phyloP scores from a whole-genome alignment of 2,797 vertebrate species.

The Pogoniulus pusillus region DNA sequence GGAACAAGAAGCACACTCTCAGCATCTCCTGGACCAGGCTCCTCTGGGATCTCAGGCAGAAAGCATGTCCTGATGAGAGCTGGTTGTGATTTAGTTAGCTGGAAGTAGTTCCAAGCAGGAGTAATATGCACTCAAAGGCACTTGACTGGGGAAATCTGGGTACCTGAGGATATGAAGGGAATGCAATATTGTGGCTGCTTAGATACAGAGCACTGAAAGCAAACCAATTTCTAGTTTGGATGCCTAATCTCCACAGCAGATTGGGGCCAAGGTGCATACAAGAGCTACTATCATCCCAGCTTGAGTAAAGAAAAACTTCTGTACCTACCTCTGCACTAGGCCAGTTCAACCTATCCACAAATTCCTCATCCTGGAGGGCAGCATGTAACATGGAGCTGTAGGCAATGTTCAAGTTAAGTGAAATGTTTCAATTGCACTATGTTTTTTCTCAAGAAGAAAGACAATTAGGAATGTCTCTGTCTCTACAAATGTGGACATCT shows the following conservation, averaged over 20 bases:
- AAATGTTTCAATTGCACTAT: not conserved
- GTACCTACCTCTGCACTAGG: not conserved
- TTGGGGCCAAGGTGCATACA: not conserved
- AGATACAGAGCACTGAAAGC: not conserved
- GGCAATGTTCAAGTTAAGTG: not conserved
- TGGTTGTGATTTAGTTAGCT: constrained; percentile 15
- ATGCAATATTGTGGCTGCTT: not conserved
- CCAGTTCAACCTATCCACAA: not conserved
- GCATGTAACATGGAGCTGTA: not conserved
- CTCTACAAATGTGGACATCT: not conserved
- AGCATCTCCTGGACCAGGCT: not conserved
- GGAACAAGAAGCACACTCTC: constrained; percentile 1
- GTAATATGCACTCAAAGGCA: not conserved
- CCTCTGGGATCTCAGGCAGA: constrained; percentile 25
- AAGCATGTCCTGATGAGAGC: not conserved
- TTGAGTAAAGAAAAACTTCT: not conserved
- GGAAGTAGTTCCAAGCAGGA: not conserved
- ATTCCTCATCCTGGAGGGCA: not conserved
- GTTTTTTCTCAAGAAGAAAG: not conserved
- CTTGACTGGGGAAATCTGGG: not conserved
- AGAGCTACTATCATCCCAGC: not conserved
- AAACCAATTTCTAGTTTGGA: not conserved
- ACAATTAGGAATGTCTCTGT: not conserved
- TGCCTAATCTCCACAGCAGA: not conserved
- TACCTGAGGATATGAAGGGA: not conserved